phyloP scores from a whole-genome alignment of 2,888 invertebrate genomes.

The Agonopterix subpropinquella region DNA sequence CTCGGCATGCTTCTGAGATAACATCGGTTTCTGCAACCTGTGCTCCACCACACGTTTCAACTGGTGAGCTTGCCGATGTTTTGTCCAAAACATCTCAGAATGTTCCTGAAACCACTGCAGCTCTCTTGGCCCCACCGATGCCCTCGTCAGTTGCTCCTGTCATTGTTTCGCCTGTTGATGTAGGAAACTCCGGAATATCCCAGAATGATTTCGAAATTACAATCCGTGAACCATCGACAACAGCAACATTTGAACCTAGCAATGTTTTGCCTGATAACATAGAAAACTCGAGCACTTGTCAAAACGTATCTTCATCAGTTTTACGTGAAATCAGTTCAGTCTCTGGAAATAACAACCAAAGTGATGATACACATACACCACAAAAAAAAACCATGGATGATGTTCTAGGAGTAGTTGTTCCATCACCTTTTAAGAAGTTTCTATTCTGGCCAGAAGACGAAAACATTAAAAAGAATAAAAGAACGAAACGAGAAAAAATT shows the following conservation, averaged over 20 bases:
- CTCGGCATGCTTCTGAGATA: too few relatives aligned
- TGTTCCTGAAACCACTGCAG: too few relatives aligned
- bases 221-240: too few relatives aligned
- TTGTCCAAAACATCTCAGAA: background rate
- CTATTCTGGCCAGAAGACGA: slow-evolving; percentile 2
- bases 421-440: slow-evolving; percentile 21
- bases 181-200: too few relatives aligned
- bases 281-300: background rate
- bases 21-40: too few relatives aligned
- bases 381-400: background rate
- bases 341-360: background rate
- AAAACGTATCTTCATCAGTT: background rate
- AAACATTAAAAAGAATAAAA: slow-evolving; percentile 2
- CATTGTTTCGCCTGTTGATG: too few relatives aligned
- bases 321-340: background rate
- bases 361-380: background rate
- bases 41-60: background rate
- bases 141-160: too few relatives aligned
- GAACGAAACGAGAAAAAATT: slow-evolving; percentile 1
- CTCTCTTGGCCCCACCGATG: too few relatives aligned
- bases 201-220: too few relatives aligned
- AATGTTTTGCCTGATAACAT: background rate
- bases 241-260: background rate
- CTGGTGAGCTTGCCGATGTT: background rate
- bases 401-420: slow-evolving; percentile 11